phyloP scores from a whole-genome alignment of 2,888 invertebrate genomes.

The Eilema depressum region DNA sequence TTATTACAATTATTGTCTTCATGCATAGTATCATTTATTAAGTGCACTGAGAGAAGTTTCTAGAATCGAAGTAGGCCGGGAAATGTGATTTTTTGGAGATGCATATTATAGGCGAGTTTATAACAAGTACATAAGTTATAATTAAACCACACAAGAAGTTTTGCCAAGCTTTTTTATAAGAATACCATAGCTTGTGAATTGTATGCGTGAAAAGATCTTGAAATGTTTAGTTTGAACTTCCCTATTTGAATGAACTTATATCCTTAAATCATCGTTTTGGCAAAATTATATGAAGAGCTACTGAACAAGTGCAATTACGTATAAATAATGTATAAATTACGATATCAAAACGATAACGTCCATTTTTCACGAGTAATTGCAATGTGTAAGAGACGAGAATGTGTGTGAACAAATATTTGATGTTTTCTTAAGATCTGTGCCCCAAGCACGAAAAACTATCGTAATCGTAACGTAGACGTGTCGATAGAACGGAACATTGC shows the following conservation, averaged over 20 bases:
- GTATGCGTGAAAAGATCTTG: not conserved
- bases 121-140: slow-evolving; percentile 8
- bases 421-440: slow-evolving; percentile 41
- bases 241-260: slow-evolving; percentile 40
- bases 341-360: slow-evolving; percentile 73
- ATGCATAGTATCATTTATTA: slow-evolving; percentile 7
- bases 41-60: slow-evolving; percentile 7
- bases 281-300: slow-evolving; percentile 64
- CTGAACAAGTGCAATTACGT: slow-evolving; percentile 82
- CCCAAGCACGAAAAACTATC: no score
- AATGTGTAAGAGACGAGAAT: slow-evolving; percentile 57
- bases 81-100: not conserved
- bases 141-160: not conserved
- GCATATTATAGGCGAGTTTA: not conserved
- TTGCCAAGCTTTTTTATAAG: not conserved
- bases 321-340: slow-evolving; percentile 68
- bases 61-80: not conserved
- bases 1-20: slow-evolving; percentile 5
- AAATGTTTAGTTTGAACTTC: slow-evolving; percentile 10
- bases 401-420: slow-evolving; percentile 48
- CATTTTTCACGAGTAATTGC: slow-evolving; percentile 76
- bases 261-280: slow-evolving; percentile 59
- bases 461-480: no score
- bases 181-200: not conserved
- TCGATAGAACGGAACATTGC: no score